Conservation (phyloP, 2,113 vertebrate genomes). For the Sakesphorus luctuosus region DNA sequence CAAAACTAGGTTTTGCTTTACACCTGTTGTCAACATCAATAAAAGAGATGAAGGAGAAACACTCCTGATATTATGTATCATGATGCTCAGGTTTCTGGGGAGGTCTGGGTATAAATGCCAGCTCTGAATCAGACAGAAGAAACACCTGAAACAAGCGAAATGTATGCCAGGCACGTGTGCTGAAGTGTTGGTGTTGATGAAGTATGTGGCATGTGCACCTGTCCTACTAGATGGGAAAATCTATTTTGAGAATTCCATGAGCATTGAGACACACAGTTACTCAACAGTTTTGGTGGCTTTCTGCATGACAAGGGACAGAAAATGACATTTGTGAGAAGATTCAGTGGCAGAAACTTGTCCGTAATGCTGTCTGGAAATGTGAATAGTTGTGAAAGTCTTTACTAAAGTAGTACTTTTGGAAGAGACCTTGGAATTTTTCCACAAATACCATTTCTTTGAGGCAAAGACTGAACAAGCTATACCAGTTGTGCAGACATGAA, state of each 20-base stretch:
- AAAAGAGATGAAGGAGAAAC: background rate
- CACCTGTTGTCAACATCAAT: background rate
- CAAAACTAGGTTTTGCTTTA: background rate
- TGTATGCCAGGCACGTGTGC: background rate
- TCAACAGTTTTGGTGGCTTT: background rate
- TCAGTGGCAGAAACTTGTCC: background rate
- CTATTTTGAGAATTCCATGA: background rate
- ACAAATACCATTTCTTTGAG: background rate
- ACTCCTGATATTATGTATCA: background rate
- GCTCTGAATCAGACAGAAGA: background rate
- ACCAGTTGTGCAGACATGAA: background rate
- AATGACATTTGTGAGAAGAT: background rate
- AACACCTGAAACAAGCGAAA: background rate
- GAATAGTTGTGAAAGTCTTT: background rate
- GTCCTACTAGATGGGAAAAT: background rate
- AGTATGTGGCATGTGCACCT: background rate
- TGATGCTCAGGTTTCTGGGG: background rate
- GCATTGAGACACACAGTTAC: background rate
- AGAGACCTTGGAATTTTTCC: background rate
- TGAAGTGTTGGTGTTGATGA: background rate
- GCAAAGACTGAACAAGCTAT: background rate
- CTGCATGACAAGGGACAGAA: background rate
- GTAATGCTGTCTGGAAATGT: background rate
- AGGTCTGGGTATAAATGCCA: background rate
- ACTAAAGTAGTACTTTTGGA: background rate